Percentiles rank a stretch among this genome's conserved stretches.
Evolutionary conservation across 2,888 invertebrate genomes (phyloP).

Genomic region (Melinopterus prodromus): DNA sequence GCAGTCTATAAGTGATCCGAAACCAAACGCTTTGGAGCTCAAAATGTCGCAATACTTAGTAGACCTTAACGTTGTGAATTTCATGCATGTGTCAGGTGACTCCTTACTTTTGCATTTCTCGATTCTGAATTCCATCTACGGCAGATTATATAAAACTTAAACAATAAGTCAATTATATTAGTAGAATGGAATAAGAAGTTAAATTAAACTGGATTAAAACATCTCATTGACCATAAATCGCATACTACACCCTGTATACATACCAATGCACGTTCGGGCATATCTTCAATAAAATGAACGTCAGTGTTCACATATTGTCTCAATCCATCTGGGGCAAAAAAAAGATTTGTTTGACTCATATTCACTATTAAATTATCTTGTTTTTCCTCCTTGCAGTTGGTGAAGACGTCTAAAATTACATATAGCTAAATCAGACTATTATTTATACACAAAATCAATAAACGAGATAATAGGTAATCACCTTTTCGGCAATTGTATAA

Average conservation of each 20-base stretch:
- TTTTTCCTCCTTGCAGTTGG: neutral
- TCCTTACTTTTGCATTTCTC: conserved; percentile 17
- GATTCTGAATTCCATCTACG: neutral
- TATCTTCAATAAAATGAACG: neutral
- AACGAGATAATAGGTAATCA: neutral
- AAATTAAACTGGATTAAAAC: no score
- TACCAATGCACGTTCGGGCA: neutral
- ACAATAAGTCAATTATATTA: no score
- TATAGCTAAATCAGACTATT: neutral
- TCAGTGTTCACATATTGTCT: neutral
- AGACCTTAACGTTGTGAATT: neutral
- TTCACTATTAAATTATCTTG: neutral
- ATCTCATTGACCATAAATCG: no score
- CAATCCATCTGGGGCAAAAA: neutral
- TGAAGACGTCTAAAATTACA: neutral
- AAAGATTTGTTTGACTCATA: neutral
- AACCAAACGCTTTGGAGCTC: neutral
- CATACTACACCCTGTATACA: neutral
- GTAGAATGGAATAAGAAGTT: no score
- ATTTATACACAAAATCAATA: neutral
- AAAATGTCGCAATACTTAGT: conserved; percentile 11
- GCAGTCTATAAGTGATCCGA: neutral
- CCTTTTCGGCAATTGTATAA: neutral
- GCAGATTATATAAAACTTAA: neutral
- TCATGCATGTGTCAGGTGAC: conserved; percentile 13